phyloP scores from a whole-genome alignment of 2,888 invertebrate species.

The Synergus laeviventris region DNA sequence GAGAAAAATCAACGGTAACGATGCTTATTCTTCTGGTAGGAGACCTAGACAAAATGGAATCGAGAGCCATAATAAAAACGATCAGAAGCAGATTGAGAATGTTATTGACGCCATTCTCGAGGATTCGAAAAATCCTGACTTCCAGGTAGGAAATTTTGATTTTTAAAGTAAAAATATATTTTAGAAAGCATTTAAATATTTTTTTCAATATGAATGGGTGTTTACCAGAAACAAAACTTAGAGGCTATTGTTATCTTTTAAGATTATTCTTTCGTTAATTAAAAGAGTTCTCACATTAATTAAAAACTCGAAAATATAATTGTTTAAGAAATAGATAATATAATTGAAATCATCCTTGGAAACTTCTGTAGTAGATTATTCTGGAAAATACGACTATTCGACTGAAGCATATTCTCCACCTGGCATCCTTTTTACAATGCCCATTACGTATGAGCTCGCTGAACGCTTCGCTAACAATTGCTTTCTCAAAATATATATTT shows the following conservation, averaged over 20 bases:
- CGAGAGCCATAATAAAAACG: slow-evolving; percentile 75
- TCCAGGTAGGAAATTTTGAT: slow-evolving; percentile 67
- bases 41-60: slow-evolving; percentile 73
- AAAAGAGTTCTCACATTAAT: not conserved
- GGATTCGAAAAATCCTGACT: slow-evolving; percentile 75
- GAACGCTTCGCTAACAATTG: not conserved
- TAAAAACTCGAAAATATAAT: not conserved
- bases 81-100: slow-evolving; percentile 76
- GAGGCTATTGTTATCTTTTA: too few species aligned
- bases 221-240: too few species aligned
- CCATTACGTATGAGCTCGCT: not conserved
- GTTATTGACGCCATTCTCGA: slow-evolving; percentile 74
- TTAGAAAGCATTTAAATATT: not conserved
- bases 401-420: not conserved
- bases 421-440: not conserved
- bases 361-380: not conserved
- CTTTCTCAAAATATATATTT: slow-evolving; percentile 12
- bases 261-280: too few species aligned
- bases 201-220: not conserved
- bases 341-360: not conserved
- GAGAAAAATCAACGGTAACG: slow-evolving; percentile 62
- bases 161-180: not conserved
- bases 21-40: slow-evolving; percentile 66
- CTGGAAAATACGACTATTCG: not conserved
- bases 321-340: not conserved